Evolutionary conservation across 2,888 invertebrate genomes (phyloP).

Genomic region (Megastigmus dorsalis): DNA sequence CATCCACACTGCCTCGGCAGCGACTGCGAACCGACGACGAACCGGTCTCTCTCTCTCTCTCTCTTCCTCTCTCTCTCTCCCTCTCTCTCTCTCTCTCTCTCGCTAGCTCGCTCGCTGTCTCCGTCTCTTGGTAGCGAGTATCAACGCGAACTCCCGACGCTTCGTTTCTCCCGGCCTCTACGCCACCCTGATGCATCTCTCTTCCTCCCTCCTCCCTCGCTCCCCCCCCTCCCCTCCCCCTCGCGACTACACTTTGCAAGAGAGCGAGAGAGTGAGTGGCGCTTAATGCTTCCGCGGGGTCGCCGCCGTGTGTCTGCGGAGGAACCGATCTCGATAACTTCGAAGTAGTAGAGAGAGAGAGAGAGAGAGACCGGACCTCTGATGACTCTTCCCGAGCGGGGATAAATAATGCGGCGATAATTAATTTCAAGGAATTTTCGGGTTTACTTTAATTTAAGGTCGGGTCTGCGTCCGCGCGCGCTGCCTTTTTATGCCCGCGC

Average conservation of each 20-base stretch:
- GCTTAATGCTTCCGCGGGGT: conserved; percentile 23
- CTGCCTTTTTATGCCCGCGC: too few relatives aligned
- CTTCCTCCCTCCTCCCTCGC: background rate
- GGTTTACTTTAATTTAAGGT: conserved; percentile 7
- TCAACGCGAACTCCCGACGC: conserved; percentile 34
- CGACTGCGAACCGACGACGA: conserved; percentile 59
- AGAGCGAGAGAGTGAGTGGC: too few relatives aligned
- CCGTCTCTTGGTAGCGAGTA: conserved; percentile 16
- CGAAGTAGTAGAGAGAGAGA: background rate
- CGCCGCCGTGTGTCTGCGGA: background rate
- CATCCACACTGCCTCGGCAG: conserved; percentile 61
- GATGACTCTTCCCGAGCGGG: background rate
- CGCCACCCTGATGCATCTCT: too few relatives aligned
- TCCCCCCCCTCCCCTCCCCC: conserved; percentile 18
- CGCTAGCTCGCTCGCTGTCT: conserved; percentile 19
- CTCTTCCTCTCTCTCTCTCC: conserved; percentile 24
- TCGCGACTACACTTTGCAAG: too few relatives aligned
- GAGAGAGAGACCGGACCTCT: background rate
- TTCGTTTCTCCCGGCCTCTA: too few relatives aligned
- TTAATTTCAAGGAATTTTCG: conserved; percentile 28
- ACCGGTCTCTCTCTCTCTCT: conserved; percentile 51
- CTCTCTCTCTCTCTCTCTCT: conserved; percentile 36
- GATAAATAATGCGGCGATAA: conserved; percentile 27
- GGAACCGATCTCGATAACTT: conserved; percentile 38
- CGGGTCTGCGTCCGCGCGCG: too few relatives aligned